Evolutionary conservation across 1,140 invertebrate species (phyloP), one percentile per base, ranked within the genome.

Genomic region (Hetaerina americana): DNA sequence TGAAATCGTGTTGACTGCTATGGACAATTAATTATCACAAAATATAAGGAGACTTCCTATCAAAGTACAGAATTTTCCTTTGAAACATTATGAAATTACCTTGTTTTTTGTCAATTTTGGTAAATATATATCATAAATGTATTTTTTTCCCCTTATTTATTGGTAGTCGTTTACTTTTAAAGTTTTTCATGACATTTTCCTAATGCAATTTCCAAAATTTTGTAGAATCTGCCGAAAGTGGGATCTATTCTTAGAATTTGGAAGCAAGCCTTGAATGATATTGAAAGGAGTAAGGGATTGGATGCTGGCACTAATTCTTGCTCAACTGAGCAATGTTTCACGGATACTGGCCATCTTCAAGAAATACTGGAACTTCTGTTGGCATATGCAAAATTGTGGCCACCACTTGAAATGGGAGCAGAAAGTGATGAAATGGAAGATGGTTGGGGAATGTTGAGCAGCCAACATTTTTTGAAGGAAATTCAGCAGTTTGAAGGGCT

Each of bases 311-410:
- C 76, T 27, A 72, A 76, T 27, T 74, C 78, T 75, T 25, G 77
- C 73, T 70, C 77, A 70, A 6, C 76, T 75, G 0, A 70, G 68
- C 0, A 72, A 75, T 0, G 57, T 76, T 28, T 81, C 71, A 68
- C 75, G 29, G 5, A 70, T 57, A 75, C 81, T 70, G 80, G 85
- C 29, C 78, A 83, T 72, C 77, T 88, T 24, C 74, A 81, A 66
- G 74, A 76, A 27, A 80, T 88, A 66, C 76, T 88, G 66, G 82
- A 87, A 75, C 76, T 88, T 49, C 75, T 89, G 67, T 75, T 86
- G 31, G 73, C 80, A 2, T 87, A 87, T 75, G 82, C 82, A 76
- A 80, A 84, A 25, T 77, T 84, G 66, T 80, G 83, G 75, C 84
- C 86, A 24, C 79, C 85, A 76, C 80, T 83, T 10, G 40, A 57